Evolutionary conservation across 2,797 vertebrate species (phyloP).

Genomic region (Aldrovandia affinis): DNA sequence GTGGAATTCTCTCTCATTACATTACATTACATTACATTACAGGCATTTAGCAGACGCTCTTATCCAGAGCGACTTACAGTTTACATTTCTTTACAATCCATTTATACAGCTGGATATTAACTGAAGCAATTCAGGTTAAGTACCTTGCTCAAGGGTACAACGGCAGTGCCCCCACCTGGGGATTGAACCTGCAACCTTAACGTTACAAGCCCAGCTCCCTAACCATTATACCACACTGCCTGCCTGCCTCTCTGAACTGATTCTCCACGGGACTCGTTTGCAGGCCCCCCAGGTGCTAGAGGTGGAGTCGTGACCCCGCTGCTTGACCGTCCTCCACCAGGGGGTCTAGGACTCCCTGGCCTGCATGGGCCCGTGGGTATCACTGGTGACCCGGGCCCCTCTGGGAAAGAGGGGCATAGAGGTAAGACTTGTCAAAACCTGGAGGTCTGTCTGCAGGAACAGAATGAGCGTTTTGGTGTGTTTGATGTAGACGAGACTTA

Average conservation of each 20-base stretch:
- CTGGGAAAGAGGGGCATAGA: conserved; percentile 52
- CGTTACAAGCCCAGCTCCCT: too few relatives aligned
- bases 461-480: neutral
- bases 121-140: too few relatives aligned
- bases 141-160: too few relatives aligned
- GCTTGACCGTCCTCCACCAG: rapidly evolving
- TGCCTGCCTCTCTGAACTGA: neutral
- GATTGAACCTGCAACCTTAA: too few relatives aligned
- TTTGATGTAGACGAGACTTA: neutral
- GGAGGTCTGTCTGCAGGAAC: neutral
- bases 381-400: conserved; percentile 37
- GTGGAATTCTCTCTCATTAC: neutral
- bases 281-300: conserved; percentile 58
- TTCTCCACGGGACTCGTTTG: neutral
- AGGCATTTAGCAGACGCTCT: too few relatives aligned
- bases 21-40: too few relatives aligned
- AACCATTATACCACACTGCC: too few relatives aligned
- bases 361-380: conserved; percentile 53
- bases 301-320: conserved; percentile 46
- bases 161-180: too few relatives aligned
- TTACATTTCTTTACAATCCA: too few relatives aligned
- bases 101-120: too few relatives aligned
- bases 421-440: conserved; percentile 54
- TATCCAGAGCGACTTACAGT: too few relatives aligned
- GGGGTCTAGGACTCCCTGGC: conserved; percentile 55